Evolutionary conservation across 2,888 invertebrate species (phyloP).

Genomic region (Sarcophaga carnaria): DNA sequence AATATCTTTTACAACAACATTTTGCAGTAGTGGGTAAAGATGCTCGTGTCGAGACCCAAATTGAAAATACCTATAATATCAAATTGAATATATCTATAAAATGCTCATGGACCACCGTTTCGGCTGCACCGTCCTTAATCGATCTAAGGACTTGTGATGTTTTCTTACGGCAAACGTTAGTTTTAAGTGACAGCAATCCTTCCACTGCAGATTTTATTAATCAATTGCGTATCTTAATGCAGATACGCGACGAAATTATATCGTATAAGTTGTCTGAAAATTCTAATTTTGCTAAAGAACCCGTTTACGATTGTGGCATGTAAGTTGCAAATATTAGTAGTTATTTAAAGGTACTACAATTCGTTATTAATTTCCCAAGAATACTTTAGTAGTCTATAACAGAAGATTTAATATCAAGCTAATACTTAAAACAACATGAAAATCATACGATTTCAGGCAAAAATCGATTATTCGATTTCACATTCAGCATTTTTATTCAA

Average conservation of each 20-base stretch:
- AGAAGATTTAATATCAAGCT: no score
- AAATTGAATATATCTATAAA: slow-evolving; percentile 76
- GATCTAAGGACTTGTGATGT: slow-evolving; percentile 78
- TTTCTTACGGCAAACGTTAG: slow-evolving; percentile 76
- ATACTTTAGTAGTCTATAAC: no score
- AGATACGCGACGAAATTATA: slow-evolving; percentile 79
- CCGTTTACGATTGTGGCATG: slow-evolving; percentile 78
- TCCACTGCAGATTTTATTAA: slow-evolving; percentile 78
- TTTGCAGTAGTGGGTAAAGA: slow-evolving; percentile 59
- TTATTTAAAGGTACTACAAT: no score
- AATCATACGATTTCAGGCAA: no score
- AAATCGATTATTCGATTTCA: no score
- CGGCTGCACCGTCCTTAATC: slow-evolving; percentile 73
- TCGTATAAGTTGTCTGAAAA: slow-evolving; percentile 73
- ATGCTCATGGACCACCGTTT: slow-evolving; percentile 75
- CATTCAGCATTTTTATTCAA: no score
- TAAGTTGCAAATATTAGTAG: slow-evolving; percentile 54
- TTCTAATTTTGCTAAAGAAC: slow-evolving; percentile 70
- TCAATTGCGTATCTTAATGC: slow-evolving; percentile 77
- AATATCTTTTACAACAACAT: slow-evolving; percentile 73
- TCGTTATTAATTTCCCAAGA: background rate
- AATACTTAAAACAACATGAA: no score
- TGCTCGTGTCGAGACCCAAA: slow-evolving; percentile 71
- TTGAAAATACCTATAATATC: slow-evolving; percentile 78
- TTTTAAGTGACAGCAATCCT: slow-evolving; percentile 73